Conservation (phyloP, 1,140 invertebrate species). For the Drosophila erecta region DNA sequence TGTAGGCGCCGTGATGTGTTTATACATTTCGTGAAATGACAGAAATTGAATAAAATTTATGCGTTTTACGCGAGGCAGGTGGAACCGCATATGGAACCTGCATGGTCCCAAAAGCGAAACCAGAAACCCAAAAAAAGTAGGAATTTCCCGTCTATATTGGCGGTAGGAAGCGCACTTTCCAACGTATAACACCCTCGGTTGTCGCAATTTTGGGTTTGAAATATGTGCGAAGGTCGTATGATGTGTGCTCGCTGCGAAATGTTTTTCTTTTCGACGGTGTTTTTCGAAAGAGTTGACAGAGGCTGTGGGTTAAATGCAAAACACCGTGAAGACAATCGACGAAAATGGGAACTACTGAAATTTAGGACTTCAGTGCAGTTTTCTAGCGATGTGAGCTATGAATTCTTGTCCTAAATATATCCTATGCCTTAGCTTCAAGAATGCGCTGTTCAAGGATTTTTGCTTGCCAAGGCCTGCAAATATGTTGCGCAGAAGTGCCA, state of each 20-base stretch:
- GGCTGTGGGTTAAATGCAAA: conserved; percentile 36
- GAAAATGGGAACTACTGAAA: neutral
- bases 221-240: conserved; percentile 69
- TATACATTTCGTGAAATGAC: conserved; percentile 79
- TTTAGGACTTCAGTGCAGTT: neutral
- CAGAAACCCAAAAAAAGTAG: conserved; percentile 1
- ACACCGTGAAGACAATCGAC: neutral
- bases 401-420: too few relatives aligned
- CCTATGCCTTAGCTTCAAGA: neutral
- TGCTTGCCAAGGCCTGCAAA: neutral
- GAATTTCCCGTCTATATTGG: conserved; percentile 44
- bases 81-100: conserved; percentile 60
- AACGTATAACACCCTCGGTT: neutral
- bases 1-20: conserved; percentile 64
- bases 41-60: conserved; percentile 82
- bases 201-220: conserved; percentile 55
- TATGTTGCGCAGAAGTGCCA: conserved; percentile 6
- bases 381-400: too few relatives aligned
- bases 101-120: conserved; percentile 12
- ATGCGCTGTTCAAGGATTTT: neutral
- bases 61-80: conserved; percentile 46
- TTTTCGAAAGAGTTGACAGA: conserved; percentile 33
- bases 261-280: conserved; percentile 5
- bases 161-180: conserved; percentile 12
- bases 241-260: conserved; percentile 27